These are phyloP conservation scores for Rhagonycha lutea DNA, from an alignment of 2,888 invertebrate species.

Conservation along the genomic window DNA sequence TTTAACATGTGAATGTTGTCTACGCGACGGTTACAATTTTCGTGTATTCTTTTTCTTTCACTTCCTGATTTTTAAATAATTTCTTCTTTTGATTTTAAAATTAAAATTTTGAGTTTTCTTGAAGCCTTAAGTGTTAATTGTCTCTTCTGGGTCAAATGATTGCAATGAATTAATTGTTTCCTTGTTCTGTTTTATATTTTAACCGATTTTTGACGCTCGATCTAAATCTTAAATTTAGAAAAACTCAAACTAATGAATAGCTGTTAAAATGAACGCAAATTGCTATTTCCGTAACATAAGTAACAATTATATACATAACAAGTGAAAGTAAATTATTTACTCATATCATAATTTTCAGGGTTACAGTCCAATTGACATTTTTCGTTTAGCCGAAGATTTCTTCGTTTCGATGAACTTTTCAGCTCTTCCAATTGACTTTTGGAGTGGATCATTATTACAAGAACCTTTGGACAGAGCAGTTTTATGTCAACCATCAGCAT, in stretches of 20 bases:
- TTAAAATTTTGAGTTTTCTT: too few relatives aligned
- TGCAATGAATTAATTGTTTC: too few relatives aligned
- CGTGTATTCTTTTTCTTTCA: not conserved
- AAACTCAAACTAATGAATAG: not conserved
- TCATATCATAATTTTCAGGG: constrained; percentile 60
- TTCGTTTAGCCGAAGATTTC: constrained; percentile 88
- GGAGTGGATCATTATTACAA: constrained; percentile 82
- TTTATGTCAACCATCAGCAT: constrained; percentile 89
- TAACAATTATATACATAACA: not conserved
- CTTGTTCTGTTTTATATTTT: too few relatives aligned
- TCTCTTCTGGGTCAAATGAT: too few relatives aligned
- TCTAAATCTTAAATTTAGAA: not conserved
- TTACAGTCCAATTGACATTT: constrained; percentile 81
- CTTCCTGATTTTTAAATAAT: not conserved
- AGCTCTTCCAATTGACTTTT: constrained; percentile 84
- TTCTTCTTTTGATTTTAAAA: not conserved
- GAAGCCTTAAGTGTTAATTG: too few relatives aligned
- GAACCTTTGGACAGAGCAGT: constrained; percentile 77
- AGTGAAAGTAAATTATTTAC: not conserved
- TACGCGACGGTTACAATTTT: not conserved
- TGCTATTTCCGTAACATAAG: not conserved
- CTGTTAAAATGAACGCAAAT: not conserved
- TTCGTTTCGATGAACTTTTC: constrained; percentile 88
- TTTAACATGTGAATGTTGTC: not conserved
- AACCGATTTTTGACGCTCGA: not conserved